Percentiles rank a stretch among this genome's conserved stretches.
Evolutionary conservation across 2,888 invertebrate species (phyloP).

Genomic region (Andrena camellia): DNA sequence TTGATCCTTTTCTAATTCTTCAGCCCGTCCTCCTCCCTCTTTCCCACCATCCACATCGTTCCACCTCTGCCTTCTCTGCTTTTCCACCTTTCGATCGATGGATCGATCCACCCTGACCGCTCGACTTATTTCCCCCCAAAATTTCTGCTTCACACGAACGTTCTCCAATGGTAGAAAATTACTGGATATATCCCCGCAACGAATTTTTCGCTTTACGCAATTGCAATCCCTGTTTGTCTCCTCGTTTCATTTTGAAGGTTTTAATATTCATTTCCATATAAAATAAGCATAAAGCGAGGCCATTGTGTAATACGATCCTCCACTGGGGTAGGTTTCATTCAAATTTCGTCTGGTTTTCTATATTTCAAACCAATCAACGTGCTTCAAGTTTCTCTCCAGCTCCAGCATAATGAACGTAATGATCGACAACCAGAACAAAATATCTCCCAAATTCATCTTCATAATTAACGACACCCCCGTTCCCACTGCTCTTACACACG

Average conservation of each 20-base stretch:
- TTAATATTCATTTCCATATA: neutral
- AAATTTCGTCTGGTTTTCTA: neutral
- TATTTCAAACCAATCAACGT: neutral
- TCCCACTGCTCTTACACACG: no score
- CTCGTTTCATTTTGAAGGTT: neutral
- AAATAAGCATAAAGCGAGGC: neutral
- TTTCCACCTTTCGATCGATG: no score
- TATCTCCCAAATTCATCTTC: no score
- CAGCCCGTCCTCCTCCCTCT: conserved; percentile 11
- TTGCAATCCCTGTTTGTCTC: neutral
- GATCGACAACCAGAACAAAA: no score
- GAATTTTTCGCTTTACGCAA: conserved; percentile 7
- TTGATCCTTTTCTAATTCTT: conserved; percentile 19
- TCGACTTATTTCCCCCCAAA: neutral
- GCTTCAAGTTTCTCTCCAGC: neutral
- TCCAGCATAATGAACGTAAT: no score
- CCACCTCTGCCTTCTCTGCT: neutral
- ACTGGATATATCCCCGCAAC: neutral
- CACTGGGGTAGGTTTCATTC: neutral
- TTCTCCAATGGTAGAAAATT: neutral
- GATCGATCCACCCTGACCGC: neutral
- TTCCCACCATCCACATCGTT: neutral
- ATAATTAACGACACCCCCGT: no score
- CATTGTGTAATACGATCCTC: neutral
- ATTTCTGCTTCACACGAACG: neutral